Evolutionary conservation across 53 echinoderm and acorn worm genomes (phyloP), one percentile per base, ranked within the genome.

Genomic region (Zoroaster sp.): DNA sequence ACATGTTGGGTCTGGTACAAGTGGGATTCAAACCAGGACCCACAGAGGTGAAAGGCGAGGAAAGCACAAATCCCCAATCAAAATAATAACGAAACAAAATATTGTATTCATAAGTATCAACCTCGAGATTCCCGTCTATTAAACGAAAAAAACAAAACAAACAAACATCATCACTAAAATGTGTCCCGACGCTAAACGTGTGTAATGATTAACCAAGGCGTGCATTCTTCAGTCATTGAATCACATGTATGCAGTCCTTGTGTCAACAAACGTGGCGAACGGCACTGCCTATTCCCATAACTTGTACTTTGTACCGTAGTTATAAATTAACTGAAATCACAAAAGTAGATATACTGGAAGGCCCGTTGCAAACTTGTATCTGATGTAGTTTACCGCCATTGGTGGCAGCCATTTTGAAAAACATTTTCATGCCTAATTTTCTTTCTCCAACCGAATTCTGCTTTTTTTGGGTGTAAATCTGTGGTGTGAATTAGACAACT

Each of bases 331-430:
- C 71, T 46, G 47, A 49, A 71, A 67, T 15, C 44, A 59, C 55
- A 38, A 78, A 63, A 78, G 13, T 11, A 82, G 68, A 47, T 32
- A 45, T 31, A 75, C 0, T 49, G 6, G 4, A 47, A 17, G 42
- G 47, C 46, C 36, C 30, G 78, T 6, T n/a, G 4, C 28, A 37
- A 47, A 36, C 53, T 54, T 8, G 10, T 21, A 44, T 70, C 47
- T 33, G 70, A 17, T 35, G 11, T 12, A 71, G 70, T 45, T 41
- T 70, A 54, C 85, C 85, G 85, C 85, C 85, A 85, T 85, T 3
- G 35, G 5, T 41, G 35, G 85, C 68, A 41, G 85, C 85, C 85
- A 85, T 85, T 71, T 85, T 85, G 85, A 44, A n/a, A 17, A 77
- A 40, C 10, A 43, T 0, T 43, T n/a, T 2, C 28, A 59, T 1